These are phyloP conservation scores for Theristicus caerulescens DNA, from an alignment of 2,113 vertebrate species.

Conservation along the genomic window DNA sequence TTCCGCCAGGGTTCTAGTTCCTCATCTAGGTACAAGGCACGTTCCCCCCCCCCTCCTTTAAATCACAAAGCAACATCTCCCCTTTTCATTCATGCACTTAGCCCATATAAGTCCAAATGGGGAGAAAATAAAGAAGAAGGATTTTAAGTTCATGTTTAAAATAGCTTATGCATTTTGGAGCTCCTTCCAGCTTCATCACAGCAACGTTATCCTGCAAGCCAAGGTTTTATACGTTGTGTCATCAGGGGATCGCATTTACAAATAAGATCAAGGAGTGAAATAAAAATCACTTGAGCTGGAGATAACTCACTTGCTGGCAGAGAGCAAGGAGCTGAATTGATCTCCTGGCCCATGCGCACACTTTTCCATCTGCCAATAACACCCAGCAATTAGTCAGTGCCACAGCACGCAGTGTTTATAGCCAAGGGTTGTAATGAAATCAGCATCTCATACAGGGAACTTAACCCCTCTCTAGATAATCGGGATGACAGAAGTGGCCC, in stretches of 20 bases:
- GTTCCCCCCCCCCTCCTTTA: rapidly evolving
- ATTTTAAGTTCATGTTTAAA: neutral
- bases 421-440: constrained; percentile 47
- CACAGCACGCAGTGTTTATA: constrained; percentile 14
- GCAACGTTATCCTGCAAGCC: neutral
- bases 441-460: constrained; percentile 7
- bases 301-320: constrained; percentile 68
- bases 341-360: constrained; percentile 27
- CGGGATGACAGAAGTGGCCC: neutral
- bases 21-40: neutral
- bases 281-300: constrained; percentile 64
- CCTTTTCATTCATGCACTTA: neutral
- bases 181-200: constrained; percentile 31
- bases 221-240: constrained; percentile 50
- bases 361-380: constrained; percentile 59
- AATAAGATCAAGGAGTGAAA: constrained; percentile 69
- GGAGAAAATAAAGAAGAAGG: neutral
- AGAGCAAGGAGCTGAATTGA: constrained; percentile 50
- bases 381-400: constrained; percentile 64
- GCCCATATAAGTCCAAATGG: neutral
- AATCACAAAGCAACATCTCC: neutral
- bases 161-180: neutral
- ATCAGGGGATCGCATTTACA: constrained; percentile 43
- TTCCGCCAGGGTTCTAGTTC: neutral
- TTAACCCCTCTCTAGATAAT: neutral